Evolutionary conservation across 2,797 vertebrate genomes (phyloP).

Genomic region (Sebastes iracundus): DNA sequence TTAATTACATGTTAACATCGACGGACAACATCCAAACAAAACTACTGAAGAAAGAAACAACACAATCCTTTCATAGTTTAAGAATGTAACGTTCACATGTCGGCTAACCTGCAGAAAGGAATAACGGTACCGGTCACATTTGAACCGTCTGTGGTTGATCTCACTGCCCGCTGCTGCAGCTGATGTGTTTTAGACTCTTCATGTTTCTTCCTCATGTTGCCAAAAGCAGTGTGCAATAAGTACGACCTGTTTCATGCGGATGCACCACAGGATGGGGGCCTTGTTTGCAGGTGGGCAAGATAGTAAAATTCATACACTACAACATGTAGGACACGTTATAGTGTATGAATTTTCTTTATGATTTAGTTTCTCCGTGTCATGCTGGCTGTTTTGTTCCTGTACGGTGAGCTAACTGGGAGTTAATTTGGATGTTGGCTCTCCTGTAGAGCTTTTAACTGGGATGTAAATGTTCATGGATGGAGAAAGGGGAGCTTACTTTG

Average conservation of each 20-base stretch:
- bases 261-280: constrained; percentile 2
- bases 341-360: background rate
- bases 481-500: constrained; percentile 48
- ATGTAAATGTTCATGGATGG: constrained; percentile 48
- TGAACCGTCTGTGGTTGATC: background rate
- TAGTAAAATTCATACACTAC: background rate
- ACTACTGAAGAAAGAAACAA: background rate
- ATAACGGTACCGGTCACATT: background rate
- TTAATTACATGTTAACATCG: background rate
- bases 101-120: background rate
- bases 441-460: constrained; percentile 53
- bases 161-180: background rate
- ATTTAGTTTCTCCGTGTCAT: background rate
- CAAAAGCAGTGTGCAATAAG: constrained; percentile 34
- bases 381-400: constrained; percentile 24
- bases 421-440: constrained; percentile 10
- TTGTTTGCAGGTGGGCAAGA: constrained; percentile 19
- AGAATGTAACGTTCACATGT: background rate
- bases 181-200: background rate
- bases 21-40: background rate
- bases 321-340: background rate
- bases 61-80: background rate
- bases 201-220: constrained; percentile 32
- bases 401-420: constrained; percentile 1
- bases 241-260: background rate